phyloP scores from a whole-genome alignment of 2,888 invertebrate genomes.

The Mongoloraphidia duomilia region DNA sequence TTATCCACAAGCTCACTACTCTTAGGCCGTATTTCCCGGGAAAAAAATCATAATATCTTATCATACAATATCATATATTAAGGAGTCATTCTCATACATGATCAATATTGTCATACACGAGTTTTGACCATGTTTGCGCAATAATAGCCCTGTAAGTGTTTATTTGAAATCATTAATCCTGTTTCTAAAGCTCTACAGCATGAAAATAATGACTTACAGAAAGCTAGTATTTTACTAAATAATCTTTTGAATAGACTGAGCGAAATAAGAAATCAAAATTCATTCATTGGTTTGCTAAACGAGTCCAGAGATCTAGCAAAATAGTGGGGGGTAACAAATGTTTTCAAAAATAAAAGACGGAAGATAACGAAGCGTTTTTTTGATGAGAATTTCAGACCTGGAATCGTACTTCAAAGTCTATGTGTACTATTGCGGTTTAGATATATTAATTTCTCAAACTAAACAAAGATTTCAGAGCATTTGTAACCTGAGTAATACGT shows the following conservation, averaged over 20 bases:
- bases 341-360: conserved; percentile 17
- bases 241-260: conserved; percentile 14
- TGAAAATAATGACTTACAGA: conserved; percentile 15
- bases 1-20: too few species aligned
- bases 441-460: conserved; percentile 15
- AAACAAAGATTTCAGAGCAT: conserved; percentile 11
- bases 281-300: conserved; percentile 8
- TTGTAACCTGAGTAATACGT: conserved; percentile 8
- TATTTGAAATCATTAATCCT: conserved; percentile 20
- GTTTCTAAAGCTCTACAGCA: conserved; percentile 16
- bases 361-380: conserved; percentile 18
- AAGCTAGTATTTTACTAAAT: conserved; percentile 13
- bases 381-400: conserved; percentile 14
- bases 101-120: too few species aligned
- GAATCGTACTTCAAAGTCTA: conserved; percentile 13
- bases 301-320: conserved; percentile 9
- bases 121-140: too few species aligned
- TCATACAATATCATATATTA: too few species aligned
- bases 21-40: too few species aligned
- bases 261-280: conserved; percentile 10
- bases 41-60: too few species aligned
- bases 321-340: conserved; percentile 7
- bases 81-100: too few species aligned
- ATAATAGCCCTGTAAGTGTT: too few species aligned
- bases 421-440: conserved; percentile 12